Conservation (phyloP, 2,888 invertebrate species). For the Apotomis capreana region DNA sequence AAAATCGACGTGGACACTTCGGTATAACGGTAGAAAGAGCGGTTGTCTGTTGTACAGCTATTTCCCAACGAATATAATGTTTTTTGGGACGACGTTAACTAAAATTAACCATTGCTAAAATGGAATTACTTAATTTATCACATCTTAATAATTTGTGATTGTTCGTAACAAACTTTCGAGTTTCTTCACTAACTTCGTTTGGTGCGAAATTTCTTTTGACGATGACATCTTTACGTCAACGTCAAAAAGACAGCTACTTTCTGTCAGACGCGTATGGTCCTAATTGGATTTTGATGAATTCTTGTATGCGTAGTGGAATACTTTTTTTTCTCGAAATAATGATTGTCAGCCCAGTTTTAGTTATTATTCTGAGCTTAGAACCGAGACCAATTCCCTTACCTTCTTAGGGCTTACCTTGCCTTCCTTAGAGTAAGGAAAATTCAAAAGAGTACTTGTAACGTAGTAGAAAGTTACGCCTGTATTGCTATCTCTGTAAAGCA, state of each 20-base stretch:
- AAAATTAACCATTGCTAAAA: not conserved
- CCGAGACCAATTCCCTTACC: too few species aligned
- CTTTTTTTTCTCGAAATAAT: too few species aligned
- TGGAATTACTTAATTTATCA: slow-evolving; percentile 1
- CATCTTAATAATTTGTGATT: slow-evolving; percentile 16
- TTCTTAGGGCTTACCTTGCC: too few species aligned
- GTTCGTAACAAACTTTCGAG: slow-evolving; percentile 31
- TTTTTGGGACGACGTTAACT: not conserved
- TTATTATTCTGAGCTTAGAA: too few species aligned
- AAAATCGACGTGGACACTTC: slow-evolving; percentile 67
- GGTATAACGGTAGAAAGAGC: slow-evolving; percentile 62
- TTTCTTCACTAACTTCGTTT: slow-evolving; percentile 24
- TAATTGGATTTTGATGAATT: slow-evolving; percentile 1
- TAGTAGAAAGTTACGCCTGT: too few species aligned
- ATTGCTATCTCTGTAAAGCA: too few species aligned
- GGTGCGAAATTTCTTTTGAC: slow-evolving; percentile 22
- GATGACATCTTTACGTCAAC: slow-evolving; percentile 23
- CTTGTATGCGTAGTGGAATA: too few species aligned
- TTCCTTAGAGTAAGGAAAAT: too few species aligned
- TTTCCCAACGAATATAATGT: not conserved
- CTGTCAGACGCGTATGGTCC: slow-evolving; percentile 5
- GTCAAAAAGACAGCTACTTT: slow-evolving; percentile 17
- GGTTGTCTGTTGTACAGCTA: slow-evolving; percentile 23
- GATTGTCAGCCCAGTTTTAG: too few species aligned
- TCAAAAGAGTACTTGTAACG: too few species aligned